Evolutionary conservation across 2,113 vertebrate species (phyloP).

Genomic region (Anoplopoma fimbria): DNA sequence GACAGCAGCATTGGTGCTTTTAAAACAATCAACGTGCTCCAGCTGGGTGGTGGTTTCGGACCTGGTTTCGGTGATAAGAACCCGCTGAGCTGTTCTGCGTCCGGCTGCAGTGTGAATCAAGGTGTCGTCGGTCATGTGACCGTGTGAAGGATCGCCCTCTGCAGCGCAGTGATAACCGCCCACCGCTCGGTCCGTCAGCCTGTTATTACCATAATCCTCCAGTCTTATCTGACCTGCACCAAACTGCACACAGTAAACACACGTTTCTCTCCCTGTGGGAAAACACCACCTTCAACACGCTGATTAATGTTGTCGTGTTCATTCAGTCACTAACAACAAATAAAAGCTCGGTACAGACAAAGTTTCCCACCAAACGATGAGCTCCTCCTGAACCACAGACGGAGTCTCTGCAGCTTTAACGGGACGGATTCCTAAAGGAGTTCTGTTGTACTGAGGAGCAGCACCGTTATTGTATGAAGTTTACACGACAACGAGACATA

Average conservation of each 20-base stretch:
- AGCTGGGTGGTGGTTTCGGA: background rate
- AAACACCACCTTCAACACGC: background rate
- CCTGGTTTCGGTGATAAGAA: constrained; percentile 51
- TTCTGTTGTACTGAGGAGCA: background rate
- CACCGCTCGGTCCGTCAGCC: constrained; percentile 48
- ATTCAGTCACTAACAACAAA: constrained; percentile 7
- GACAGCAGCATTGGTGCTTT: constrained; percentile 7
- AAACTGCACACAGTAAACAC: constrained; percentile 28
- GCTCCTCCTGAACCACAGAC: background rate
- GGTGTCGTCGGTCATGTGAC: constrained; percentile 62
- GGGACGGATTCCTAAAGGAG: background rate
- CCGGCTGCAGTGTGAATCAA: constrained; percentile 39
- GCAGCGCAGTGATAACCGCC: constrained; percentile 72
- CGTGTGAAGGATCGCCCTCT: constrained; percentile 64
- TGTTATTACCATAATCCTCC: constrained; percentile 71
- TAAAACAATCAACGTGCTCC: background rate
- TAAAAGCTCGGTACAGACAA: background rate
- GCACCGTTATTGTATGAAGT: too few relatives aligned
- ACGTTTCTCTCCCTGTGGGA: constrained; percentile 34
- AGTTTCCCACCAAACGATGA: constrained; percentile 41
- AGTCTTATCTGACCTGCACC: constrained; percentile 55
- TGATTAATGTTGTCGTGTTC: constrained; percentile 35
- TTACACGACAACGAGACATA: background rate
- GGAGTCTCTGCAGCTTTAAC: background rate
- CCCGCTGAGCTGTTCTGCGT: constrained; percentile 38